phyloP scores from a whole-genome alignment of 1,140 invertebrate genomes.

The Acyrthosiphon pisum region DNA sequence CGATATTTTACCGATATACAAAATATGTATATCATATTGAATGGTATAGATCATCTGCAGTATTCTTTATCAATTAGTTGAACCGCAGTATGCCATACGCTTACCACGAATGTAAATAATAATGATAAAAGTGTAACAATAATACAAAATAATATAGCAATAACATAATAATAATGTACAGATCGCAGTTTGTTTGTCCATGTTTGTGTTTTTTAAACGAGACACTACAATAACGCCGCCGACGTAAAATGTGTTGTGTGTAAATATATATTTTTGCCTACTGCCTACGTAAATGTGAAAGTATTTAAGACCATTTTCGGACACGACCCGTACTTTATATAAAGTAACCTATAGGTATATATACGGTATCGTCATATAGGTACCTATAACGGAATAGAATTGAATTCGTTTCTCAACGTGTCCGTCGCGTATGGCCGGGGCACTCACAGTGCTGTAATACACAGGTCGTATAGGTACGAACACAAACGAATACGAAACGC shows the following conservation, averaged over 20 bases:
- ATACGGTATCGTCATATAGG: background rate
- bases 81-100: background rate
- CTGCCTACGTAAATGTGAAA: constrained; percentile 33
- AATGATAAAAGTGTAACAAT: background rate
- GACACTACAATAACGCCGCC: background rate
- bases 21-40: background rate
- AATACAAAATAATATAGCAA: background rate
- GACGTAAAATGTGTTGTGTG: background rate
- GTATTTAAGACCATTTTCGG: constrained; percentile 46
- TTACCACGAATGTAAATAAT: background rate
- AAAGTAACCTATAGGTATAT: background rate
- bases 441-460: background rate
- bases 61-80: background rate
- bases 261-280: background rate
- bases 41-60: background rate
- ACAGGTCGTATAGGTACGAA: background rate
- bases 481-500: background rate
- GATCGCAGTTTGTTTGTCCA: background rate
- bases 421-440: too few relatives aligned
- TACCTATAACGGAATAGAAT: background rate
- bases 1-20: background rate
- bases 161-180: background rate
- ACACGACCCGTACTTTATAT: background rate
- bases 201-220: constrained; percentile 9
- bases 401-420: constrained; percentile 10